These are phyloP conservation scores for Acanthurus leucopareius DNA, from an alignment of 2,797 vertebrate species.

Conservation along the genomic window DNA sequence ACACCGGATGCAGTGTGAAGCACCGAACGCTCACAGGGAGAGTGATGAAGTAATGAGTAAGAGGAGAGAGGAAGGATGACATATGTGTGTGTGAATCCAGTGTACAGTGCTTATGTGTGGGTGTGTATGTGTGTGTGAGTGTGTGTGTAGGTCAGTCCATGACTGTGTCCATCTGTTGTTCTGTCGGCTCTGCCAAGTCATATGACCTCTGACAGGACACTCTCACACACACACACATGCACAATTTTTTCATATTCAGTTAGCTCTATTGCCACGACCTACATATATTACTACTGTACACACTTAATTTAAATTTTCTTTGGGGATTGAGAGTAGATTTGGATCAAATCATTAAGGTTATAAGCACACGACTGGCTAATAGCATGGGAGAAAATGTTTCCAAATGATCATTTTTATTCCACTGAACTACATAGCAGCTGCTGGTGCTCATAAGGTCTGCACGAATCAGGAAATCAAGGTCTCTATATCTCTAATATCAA, in stretches of 20 bases:
- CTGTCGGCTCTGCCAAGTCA: slow-evolving; percentile 56
- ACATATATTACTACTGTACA: slow-evolving; percentile 21
- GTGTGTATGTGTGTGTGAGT: slow-evolving; percentile 36
- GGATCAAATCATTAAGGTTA: slow-evolving; percentile 12
- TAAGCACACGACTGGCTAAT: background rate
- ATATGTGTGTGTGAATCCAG: slow-evolving; percentile 38
- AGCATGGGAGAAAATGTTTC: background rate
- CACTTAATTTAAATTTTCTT: background rate
- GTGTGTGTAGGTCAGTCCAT: slow-evolving; percentile 57
- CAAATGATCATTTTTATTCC: background rate
- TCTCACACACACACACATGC: slow-evolving; percentile 17
- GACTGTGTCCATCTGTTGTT: slow-evolving; percentile 69
- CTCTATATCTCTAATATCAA: background rate
- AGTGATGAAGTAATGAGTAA: slow-evolving; percentile 75
- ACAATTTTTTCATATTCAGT: slow-evolving; percentile 16
- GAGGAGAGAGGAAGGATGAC: slow-evolving; percentile 55
- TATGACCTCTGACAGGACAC: slow-evolving; percentile 49
- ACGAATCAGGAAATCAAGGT: background rate
- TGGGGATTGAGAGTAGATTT: slow-evolving; percentile 18
- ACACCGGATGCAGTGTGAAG: slow-evolving; percentile 50
- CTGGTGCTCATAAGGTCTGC: background rate
- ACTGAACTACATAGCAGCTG: slow-evolving; percentile 10
- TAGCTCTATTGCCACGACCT: slow-evolving; percentile 19
- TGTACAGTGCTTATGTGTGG: slow-evolving; percentile 3
- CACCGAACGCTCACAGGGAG: slow-evolving; percentile 58